These are phyloP conservation scores for Apis florea DNA, from an alignment of 1,140 invertebrate species.

Conservation along the genomic window DNA sequence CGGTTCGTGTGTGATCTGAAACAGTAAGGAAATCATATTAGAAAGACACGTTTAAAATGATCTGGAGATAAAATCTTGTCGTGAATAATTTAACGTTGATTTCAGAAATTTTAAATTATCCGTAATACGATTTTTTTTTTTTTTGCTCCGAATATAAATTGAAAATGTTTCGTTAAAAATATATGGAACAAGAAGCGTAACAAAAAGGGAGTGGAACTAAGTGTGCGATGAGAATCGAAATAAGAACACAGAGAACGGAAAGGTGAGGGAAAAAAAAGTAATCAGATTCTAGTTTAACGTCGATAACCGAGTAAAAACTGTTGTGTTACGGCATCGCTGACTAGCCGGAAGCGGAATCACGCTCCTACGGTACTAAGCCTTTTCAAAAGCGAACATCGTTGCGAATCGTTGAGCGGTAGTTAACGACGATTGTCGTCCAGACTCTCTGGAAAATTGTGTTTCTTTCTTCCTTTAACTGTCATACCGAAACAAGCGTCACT, in stretches of 20 bases:
- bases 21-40: background rate
- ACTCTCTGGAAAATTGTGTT: slow-evolving; percentile 16
- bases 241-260: background rate
- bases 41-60: too few relatives aligned
- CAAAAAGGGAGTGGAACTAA: background rate
- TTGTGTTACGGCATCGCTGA: slow-evolving; percentile 24
- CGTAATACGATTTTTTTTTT: too few relatives aligned
- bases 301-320: slow-evolving; percentile 29
- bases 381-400: slow-evolving; percentile 25
- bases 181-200: background rate
- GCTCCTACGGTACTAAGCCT: slow-evolving; percentile 31
- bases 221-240: too few relatives aligned
- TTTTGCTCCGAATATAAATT: background rate
- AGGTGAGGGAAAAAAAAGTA: slow-evolving; percentile 11
- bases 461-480: slow-evolving; percentile 7
- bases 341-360: slow-evolving; percentile 57
- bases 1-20: slow-evolving; percentile 74
- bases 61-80: too few relatives aligned
- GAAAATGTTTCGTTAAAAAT: background rate
- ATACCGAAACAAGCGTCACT: background rate
- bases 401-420: slow-evolving; percentile 23
- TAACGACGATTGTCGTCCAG: slow-evolving; percentile 24
- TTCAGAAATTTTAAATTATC: background rate
- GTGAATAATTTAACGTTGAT: too few relatives aligned
- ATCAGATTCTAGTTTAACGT: slow-evolving; percentile 17